Conservation (phyloP, 92 coral and sea anemone species). For the Paragorgia papillata region DNA sequence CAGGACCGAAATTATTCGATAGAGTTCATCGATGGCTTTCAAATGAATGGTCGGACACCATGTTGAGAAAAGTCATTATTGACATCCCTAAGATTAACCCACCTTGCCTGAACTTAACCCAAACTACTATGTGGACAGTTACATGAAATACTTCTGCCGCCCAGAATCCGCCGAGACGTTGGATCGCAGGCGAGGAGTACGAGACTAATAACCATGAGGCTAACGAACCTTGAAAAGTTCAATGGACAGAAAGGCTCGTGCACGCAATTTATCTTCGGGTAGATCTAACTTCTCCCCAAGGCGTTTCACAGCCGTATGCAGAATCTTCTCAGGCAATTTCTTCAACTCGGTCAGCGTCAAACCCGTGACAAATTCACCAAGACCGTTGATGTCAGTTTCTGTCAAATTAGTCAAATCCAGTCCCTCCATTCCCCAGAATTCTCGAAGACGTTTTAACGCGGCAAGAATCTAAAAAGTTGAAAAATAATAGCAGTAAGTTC, state of each 20-base stretch:
- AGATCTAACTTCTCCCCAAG: slow-evolving; percentile 88
- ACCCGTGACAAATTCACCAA: slow-evolving; percentile 87
- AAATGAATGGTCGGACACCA: too few species aligned
- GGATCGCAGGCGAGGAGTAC: too few species aligned
- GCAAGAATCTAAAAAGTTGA: slow-evolving; percentile 57
- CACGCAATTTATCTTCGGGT: slow-evolving; percentile 86
- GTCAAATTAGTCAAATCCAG: slow-evolving; percentile 80
- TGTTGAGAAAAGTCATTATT: too few species aligned
- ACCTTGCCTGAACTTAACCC: too few species aligned
- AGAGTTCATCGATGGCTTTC: too few species aligned
- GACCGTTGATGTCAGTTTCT: slow-evolving; percentile 82
- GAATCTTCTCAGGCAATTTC: slow-evolving; percentile 66
- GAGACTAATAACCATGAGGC: too few species aligned
- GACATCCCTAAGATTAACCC: too few species aligned
- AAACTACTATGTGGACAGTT: too few species aligned
- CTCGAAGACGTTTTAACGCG: slow-evolving; percentile 85
- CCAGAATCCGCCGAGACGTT: too few species aligned
- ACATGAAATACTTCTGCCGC: too few species aligned
- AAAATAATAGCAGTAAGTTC: neutral
- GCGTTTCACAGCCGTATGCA: slow-evolving; percentile 79
- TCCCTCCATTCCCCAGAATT: slow-evolving; percentile 92
- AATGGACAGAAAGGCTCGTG: slow-evolving; percentile 87
- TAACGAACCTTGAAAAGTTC: slow-evolving; percentile 77
- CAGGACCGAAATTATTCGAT: too few species aligned
- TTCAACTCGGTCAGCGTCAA: slow-evolving; percentile 70